Percentiles rank a stretch among this genome's conserved stretches.
Conservation (phyloP, 1,140 invertebrate genomes). For the Augochlora pura region DNA sequence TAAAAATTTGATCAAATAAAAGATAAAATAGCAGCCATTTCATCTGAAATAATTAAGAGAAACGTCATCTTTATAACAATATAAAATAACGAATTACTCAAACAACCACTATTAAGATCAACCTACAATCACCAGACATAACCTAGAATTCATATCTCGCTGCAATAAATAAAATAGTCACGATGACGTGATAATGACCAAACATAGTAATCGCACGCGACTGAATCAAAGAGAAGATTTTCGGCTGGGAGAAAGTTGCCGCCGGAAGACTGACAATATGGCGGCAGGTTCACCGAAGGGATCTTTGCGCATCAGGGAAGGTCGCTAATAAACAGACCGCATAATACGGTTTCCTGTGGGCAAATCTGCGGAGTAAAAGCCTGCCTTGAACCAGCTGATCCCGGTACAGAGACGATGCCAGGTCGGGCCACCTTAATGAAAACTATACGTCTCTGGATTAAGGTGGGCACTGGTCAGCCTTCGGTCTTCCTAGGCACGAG, state of each 20-base stretch:
- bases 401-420: constrained; percentile 72
- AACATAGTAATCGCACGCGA: neutral
- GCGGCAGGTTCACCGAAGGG: neutral
- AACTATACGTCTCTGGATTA: constrained; percentile 79
- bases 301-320: constrained; percentile 27
- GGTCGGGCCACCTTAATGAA: constrained; percentile 75
- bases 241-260: neutral
- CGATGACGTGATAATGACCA: no score
- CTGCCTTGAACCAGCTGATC: constrained; percentile 75
- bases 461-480: constrained; percentile 75
- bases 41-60: no score
- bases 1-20: no score
- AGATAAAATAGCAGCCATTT: no score
- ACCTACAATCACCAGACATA: no score
- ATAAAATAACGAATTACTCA: no score
- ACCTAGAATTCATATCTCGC: no score
- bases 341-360: constrained; percentile 64
- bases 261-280: neutral
- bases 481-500: constrained; percentile 59
- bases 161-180: no score
- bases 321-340: constrained; percentile 70
- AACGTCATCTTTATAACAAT: no score
- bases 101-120: no score
- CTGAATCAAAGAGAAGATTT: neutral
- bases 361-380: constrained; percentile 71